phyloP scores from a whole-genome alignment of 2,113 vertebrate genomes.

The Lophotis ruficrista region DNA sequence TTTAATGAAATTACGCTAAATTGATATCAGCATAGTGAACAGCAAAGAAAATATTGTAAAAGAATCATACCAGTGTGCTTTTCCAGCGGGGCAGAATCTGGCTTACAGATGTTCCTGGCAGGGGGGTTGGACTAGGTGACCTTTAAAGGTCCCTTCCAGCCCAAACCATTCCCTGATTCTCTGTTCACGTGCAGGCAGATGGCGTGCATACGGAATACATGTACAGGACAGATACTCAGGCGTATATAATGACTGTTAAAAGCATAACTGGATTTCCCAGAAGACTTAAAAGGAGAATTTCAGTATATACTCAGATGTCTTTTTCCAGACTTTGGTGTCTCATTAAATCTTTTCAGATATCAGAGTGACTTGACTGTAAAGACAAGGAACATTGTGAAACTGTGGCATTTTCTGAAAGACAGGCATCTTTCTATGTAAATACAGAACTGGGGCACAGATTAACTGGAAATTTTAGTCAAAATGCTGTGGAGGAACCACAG shows the following conservation, averaged over 20 bases:
- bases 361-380: neutral
- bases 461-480: neutral
- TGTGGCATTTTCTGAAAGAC: neutral
- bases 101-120: neutral
- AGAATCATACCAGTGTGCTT: neutral
- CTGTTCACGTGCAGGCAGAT: neutral
- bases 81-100: neutral
- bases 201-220: neutral
- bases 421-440: neutral
- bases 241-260: neutral
- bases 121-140: no score
- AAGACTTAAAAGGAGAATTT: neutral
- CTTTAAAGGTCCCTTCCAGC: no score
- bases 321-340: neutral
- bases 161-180: no score
- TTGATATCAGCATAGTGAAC: neutral
- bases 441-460: neutral
- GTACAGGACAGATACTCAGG: neutral
- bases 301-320: neutral
- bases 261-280: neutral
- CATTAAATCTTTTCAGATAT: neutral
- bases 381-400: neutral
- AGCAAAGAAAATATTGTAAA: neutral
- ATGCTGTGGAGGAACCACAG: neutral
- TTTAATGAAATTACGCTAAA: neutral